Base-by-base conservation (phyloP, 2,113 vertebrate species). In the Esox niger region DNA sequence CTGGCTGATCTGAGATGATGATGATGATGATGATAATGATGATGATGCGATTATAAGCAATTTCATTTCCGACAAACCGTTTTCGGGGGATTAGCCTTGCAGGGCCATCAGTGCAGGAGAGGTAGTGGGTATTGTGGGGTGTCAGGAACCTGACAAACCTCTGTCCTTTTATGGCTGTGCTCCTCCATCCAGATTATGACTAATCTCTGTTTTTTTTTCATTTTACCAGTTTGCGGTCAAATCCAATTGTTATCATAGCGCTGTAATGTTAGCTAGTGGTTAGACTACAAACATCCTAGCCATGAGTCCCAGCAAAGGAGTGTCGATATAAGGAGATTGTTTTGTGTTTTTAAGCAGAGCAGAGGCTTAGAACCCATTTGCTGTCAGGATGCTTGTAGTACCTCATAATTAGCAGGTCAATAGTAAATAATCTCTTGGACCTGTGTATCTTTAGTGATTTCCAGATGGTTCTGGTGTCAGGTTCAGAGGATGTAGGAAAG, bases 21-120 rank as follows among this genome's bases (percentile, higher is more conserved):
- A 67, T 66, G 62, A 65, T 71, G 69, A 74, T 66, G 69, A 78
- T 73, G 31, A 52, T 2, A 64, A 35, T 46, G 32, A 63, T 49
- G 66, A 69, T 49, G 70, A 60, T n/a, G n/a, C 0, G 0, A 33
- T 71, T 7, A 60, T 32, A 32, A 60, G 66, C 60, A 73, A 38
- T 76, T 68, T 56, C 52, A 74, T 71, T 78, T 71, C 29, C 29
- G n/a, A 61, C 10, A 25, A 61, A 71, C 46, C 25, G 9, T 72
- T 81, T 65, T 66, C 3, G 65, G 32, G 29, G 58, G 75, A 68
- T 77, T 72, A 69, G 38, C 38, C 38, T 43, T 43, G 38, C n/a
- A 29, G 69, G 49, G 26, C 2, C 23, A 62, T 56, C 33, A 55
- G 23, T 27, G 29, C 9, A 23, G 31, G 33, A 54, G 21, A 20